Base-by-base conservation (phyloP, 2,797 vertebrate species). In the Xenentodon cancila region DNA sequence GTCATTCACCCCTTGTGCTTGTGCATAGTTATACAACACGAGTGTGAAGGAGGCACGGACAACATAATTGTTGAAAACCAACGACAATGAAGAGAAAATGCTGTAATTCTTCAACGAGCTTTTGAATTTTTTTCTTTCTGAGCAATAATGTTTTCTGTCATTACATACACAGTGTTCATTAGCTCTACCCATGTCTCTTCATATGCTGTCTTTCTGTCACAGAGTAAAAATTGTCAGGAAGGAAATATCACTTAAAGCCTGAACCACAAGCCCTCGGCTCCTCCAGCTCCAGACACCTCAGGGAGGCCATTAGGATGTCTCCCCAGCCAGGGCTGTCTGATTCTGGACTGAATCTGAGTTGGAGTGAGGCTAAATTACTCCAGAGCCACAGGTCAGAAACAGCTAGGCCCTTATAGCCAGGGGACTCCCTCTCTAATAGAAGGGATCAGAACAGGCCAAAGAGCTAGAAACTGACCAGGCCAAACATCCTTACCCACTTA, bases 251-350 rank as follows among this genome's bases (percentile, higher is more conserved):
- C 59, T 69, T 34, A 67, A 62, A 78, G 71, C 64, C 63, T 64
- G 53, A n/a, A 50, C 32, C 54, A 12, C 34, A 13, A 37, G 34
- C 57, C 56, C 49, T 53, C 27, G 20, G 54, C 73, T 81, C 58
- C 42, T 76, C 54, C 56, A 66, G 63, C 59, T 65, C 52, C 82
- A 88, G 81, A 86, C 75, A 80, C 90, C 88, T 87, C 66, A 17
- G 91, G 89, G 91, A 92, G 75, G 55, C 89, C 78, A 91, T 92
- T 92, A 91, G 82, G 78, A 85, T 0, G 47, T 80, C 77, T 78
- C 59, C 77, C 66, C 62, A 72, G 73, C 64, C n/a, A 49, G 27
- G 55, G 20, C 50, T 78, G 80, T 77, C 78, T 82, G 64, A 64
- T 76, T 84, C 72, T 77, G 80, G 79, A 55, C 78, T 68, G 72